Evolutionary conservation across 2,888 invertebrate genomes (phyloP).

Genomic region (Drosophila hamatofila): DNA sequence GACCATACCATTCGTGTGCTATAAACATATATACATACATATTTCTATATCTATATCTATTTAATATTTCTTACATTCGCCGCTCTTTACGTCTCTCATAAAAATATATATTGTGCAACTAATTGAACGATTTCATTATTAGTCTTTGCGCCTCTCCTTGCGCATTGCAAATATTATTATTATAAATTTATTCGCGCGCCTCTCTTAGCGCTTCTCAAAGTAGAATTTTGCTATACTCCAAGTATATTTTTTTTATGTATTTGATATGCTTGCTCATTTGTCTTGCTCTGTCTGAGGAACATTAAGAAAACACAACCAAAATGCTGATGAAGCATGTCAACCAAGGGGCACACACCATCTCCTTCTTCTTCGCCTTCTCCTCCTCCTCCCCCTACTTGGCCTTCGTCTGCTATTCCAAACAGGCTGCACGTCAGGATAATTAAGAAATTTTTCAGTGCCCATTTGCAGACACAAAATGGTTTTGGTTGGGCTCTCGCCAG

Average conservation of each 20-base stretch:
- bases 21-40: too few species aligned
- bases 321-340: conserved; percentile 60
- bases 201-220: conserved; percentile 10
- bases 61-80: too few species aligned
- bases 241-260: background rate
- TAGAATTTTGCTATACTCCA: background rate
- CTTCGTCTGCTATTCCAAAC: background rate
- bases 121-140: too few species aligned
- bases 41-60: too few species aligned
- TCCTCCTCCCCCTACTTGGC: background rate
- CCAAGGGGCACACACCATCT: conserved; percentile 16
- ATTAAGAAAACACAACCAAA: conserved; percentile 49
- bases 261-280: conserved; percentile 49
- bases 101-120: too few species aligned
- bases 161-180: background rate
- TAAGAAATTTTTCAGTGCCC: conserved; percentile 78
- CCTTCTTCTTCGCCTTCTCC: too few species aligned
- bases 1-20: too few species aligned
- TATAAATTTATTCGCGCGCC: background rate
- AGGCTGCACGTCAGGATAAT: conserved; percentile 73
- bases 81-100: conserved; percentile 1
- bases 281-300: conserved; percentile 66
- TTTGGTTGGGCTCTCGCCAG: background rate
- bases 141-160: background rate
- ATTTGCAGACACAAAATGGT: conserved; percentile 34